Conservation (phyloP, 2,113 vertebrate genomes). For the Arvicanthis niloticus region DNA sequence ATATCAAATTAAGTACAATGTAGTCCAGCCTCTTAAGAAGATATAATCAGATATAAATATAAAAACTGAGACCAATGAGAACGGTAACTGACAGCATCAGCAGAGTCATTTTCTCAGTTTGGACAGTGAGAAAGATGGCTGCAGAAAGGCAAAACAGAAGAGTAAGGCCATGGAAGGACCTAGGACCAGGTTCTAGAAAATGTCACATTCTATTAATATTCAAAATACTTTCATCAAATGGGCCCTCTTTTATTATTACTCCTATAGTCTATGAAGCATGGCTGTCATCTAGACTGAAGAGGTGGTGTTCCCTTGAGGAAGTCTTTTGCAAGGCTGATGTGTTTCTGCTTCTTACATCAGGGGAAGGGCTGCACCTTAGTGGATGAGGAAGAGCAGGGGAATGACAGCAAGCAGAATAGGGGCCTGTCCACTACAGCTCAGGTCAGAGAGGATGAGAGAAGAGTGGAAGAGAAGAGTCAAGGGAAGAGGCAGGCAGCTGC, state of each 20-base stretch:
- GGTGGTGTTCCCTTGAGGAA: not conserved
- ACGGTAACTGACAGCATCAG: accelerated
- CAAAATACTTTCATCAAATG: not conserved
- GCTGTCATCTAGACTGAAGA: not conserved
- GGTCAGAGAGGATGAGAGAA: not conserved
- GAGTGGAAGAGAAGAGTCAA: not conserved
- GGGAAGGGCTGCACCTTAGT: not conserved
- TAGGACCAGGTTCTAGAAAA: not conserved
- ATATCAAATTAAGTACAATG: not conserved
- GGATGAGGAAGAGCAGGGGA: not conserved
- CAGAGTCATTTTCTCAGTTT: too few relatives aligned
- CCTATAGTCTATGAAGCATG: not conserved
- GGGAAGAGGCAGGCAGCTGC: not conserved
- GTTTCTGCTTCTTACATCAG: not conserved
- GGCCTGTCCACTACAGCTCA: not conserved
- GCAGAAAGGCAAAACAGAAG: not conserved
- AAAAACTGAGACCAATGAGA: accelerated
- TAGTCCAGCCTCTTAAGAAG: not conserved
- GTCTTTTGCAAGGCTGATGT: not conserved
- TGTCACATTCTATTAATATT: not conserved
- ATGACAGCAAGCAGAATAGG: accelerated
- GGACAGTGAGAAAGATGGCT: not conserved
- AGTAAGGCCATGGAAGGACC: not conserved
- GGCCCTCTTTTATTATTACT: not conserved
- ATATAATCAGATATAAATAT: not conserved